Conservation (phyloP, 2,797 vertebrate species). For the Siniperca scherzeri region DNA sequence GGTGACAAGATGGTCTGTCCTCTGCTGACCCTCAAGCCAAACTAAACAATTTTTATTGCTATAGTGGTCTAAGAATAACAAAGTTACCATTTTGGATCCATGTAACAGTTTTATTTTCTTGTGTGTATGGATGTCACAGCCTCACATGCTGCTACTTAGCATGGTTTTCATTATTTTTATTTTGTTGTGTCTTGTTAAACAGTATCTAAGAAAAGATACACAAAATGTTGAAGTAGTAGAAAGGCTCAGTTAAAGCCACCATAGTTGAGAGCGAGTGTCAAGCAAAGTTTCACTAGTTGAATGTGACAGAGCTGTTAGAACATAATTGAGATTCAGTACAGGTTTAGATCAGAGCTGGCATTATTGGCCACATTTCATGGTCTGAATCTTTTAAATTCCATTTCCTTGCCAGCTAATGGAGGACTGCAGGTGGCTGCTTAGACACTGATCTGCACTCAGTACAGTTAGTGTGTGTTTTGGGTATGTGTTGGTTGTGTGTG, state of each 20-base stretch:
- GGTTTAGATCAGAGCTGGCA: conserved; percentile 65
- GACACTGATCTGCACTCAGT: conserved; percentile 54
- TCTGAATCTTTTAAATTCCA: conserved; percentile 73
- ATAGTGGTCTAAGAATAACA: not conserved
- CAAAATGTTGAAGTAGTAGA: no score
- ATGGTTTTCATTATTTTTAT: not conserved
- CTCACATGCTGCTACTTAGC: not conserved
- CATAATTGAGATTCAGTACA: conserved; percentile 72
- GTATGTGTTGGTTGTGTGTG: not conserved
- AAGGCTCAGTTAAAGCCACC: not conserved
- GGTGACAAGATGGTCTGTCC: not conserved
- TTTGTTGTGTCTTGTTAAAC: not conserved
- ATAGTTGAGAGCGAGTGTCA: conserved; percentile 20
- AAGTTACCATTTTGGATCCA: not conserved
- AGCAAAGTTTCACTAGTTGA: conserved; percentile 45
- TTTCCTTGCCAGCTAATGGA: conserved; percentile 67
- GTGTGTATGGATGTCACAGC: not conserved
- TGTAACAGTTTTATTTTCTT: not conserved
- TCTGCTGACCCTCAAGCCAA: not conserved
- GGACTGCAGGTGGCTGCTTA: conserved; percentile 66
- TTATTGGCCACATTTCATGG: conserved; percentile 78
- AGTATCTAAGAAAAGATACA: not conserved
- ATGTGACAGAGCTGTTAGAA: conserved; percentile 56
- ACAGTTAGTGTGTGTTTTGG: conserved; percentile 14
- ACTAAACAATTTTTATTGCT: not conserved